Evolutionary conservation across 2,797 vertebrate species (phyloP).

Genomic region (Catamblyrhynchus diadema): DNA sequence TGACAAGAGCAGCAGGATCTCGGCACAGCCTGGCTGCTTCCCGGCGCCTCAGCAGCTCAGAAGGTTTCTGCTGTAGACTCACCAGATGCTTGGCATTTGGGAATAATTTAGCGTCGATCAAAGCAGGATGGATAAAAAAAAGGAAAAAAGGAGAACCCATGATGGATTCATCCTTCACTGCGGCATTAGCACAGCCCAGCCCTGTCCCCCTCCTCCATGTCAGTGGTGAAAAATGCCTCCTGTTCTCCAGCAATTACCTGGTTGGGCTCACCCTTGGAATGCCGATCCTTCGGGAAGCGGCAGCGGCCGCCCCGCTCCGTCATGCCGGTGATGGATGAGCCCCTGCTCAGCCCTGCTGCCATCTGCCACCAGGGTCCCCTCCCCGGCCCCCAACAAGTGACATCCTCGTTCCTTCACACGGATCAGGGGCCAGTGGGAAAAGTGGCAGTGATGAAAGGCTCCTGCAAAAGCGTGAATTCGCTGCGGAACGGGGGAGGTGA

Average conservation of each 20-base stretch:
- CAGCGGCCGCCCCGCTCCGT: not conserved
- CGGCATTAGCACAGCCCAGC: not conserved
- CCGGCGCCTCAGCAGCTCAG: not conserved
- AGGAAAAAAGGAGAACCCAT: not conserved
- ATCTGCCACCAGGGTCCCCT: not conserved
- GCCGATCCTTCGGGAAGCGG: rapidly evolving
- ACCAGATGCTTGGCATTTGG: not conserved
- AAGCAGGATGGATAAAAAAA: not conserved
- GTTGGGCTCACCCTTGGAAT: not conserved
- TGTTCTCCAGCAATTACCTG: not conserved
- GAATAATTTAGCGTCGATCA: not conserved
- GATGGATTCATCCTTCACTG: constrained; percentile 32
- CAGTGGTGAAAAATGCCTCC: constrained; percentile 10
- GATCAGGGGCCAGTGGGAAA: not conserved
- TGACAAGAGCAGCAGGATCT: not conserved
- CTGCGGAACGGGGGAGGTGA: not conserved
- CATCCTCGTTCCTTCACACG: not conserved
- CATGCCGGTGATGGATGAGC: not conserved
- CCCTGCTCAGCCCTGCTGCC: not conserved
- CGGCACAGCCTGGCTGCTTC: not conserved
- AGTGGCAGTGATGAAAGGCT: not conserved
- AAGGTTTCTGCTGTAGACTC: not conserved
- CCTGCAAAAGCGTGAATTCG: not conserved
- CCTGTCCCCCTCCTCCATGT: not conserved
- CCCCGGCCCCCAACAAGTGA: not conserved